phyloP scores from a whole-genome alignment of 2,797 vertebrate genomes.

The Chelon labrosus region DNA sequence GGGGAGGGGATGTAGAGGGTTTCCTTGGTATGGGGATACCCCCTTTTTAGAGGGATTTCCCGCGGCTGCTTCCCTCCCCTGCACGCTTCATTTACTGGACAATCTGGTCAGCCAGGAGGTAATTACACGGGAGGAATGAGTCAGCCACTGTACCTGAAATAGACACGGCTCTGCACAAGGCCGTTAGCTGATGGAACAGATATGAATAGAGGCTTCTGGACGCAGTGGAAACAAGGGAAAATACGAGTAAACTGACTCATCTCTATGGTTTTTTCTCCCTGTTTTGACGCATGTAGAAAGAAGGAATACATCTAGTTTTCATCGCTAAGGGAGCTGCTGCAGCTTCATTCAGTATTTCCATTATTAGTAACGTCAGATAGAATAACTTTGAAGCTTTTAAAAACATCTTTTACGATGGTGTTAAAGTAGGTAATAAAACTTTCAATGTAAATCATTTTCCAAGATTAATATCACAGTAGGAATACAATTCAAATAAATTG shows the following conservation, averaged over 20 bases:
- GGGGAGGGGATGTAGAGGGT: constrained; percentile 36
- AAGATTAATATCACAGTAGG: too few relatives aligned
- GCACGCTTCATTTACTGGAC: constrained; percentile 58
- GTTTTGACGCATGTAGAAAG: background rate
- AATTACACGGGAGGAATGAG: constrained; percentile 76
- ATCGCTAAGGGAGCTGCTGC: background rate
- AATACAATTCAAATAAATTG: too few relatives aligned
- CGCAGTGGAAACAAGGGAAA: constrained; percentile 25
- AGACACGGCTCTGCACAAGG: constrained; percentile 49
- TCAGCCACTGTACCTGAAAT: constrained; percentile 72
- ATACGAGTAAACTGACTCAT: background rate
- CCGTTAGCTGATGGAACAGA: constrained; percentile 42
- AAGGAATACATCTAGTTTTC: background rate
- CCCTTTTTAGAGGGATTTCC: constrained; percentile 73
- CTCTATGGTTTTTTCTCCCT: background rate
- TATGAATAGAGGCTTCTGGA: constrained; percentile 22
- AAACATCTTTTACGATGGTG: too few relatives aligned
- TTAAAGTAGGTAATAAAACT: too few relatives aligned
- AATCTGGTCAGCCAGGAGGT: constrained; percentile 47
- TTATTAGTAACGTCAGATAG: background rate
- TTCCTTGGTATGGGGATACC: constrained; percentile 66
- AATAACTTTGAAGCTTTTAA: too few relatives aligned
- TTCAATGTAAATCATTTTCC: too few relatives aligned
- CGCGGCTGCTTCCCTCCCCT: constrained; percentile 48
- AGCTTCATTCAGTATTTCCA: background rate